Evolutionary conservation across 2,888 invertebrate genomes (phyloP), one percentile per base, ranked within the genome.

Genomic region (Troglohyphantes excavatus): DNA sequence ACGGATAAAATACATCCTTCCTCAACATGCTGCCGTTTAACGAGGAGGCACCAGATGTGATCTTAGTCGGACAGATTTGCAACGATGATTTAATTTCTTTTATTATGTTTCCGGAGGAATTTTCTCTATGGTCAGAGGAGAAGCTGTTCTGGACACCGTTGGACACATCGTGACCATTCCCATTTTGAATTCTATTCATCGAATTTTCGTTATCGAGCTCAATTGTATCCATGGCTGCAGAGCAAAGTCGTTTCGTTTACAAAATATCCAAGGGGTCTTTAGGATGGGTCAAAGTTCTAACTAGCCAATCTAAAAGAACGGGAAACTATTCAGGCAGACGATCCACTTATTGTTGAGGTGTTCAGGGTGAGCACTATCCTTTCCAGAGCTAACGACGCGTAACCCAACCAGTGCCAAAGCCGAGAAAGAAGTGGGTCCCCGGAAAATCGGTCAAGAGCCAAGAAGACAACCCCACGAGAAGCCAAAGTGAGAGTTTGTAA

Each of bases 1-100:
- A 89, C 2, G 92, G 92, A 84, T 91, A 92, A 67, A 91, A 91
- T 11, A 82, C 43, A 79, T 89, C 87, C 43, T 90, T 90, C 46
- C 53, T 65, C 39, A 82, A 17, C 75, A 89, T 68, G 27, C 39
- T 76, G 9, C 76, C 75, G 27, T 65, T 72, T 39, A 39, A 13
- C 23, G 53, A 59, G 2, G 70, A 23, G n/a, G 26, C 26, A 17
- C 39, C 39, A 23, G 65, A 19, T 9, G 75, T 9, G n/a, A n/a
- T 43, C 13, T 33, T 59, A 11, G 67, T 2, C 11, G 79, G 19
- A 23, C 21, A 59, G 9, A 33, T 39, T 21, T 61, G 21, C n/a
- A 72, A 46, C 2, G 70, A 46, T 5, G 67, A 23, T 33, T 82
- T 82, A 23, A 33, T 68, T 53, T 67, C 67, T 23, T 59, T 68